Evolutionary conservation across 2,113 vertebrate species (phyloP), one percentile per base, ranked within the genome.

Genomic region (Gadus chalcogrammus): DNA sequence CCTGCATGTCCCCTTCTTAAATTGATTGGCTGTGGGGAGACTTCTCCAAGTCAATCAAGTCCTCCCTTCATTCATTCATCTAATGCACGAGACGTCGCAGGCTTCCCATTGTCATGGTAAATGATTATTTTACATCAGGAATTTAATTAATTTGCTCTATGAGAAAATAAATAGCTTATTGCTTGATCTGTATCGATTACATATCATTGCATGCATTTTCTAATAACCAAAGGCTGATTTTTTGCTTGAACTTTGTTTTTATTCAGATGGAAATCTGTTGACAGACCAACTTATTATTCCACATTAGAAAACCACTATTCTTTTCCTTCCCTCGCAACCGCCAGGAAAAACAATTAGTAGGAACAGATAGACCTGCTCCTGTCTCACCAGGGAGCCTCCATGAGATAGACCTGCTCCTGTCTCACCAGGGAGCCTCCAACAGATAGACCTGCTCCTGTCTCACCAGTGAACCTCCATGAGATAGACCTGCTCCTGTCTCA

Each of bases 1-100:
- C 74, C 79, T 64, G 67, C 64, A 68, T 77, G 79, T 75, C 68
- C 74, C 76, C 64, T 55, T 82, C 11, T 85, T 80, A 68, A 71
- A 90, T 84, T 91, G 88, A 92, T 90, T 88, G 84, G 84, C 84
- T 86, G 79, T 81, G 80, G 76, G 63, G 79, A 64, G 79, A 81
- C 81, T 84, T 85, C 77, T 82, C 82, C 72, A 81, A 88, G 86
- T 91, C 80, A 91, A 92, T 92, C 89, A 91, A 89, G 87, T 7
- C 42, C 9, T 48, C 8, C 8, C 2, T 48, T 9, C 42, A 48
- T 82, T 75, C 73, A 87, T 89, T 88, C 64, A 88, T 79, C 85
- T 81, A 78, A 85, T 78, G 69, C 78, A 81, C 75, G 9, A 78
- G 81, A 76, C 67, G 6, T 5, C 31, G 31, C 31, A 0, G 4